Evolutionary conservation across 2,888 invertebrate species (phyloP), one percentile per base, ranked within the genome.

Genomic region (Acleris cristana): DNA sequence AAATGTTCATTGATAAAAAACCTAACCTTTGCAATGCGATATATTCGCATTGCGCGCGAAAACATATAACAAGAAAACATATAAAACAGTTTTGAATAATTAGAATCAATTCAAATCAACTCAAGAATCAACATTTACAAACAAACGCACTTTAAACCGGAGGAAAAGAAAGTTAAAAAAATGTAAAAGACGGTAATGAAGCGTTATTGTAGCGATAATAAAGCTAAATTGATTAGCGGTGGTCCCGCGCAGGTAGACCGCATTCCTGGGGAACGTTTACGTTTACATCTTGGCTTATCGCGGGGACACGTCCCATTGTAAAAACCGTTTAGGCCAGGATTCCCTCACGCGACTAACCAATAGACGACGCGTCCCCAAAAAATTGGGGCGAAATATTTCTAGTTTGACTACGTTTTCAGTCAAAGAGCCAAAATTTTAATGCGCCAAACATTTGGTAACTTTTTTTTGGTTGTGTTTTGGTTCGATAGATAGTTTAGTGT

Each of bases 171-270:
- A 87, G 88, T 87, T 81, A 86, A 69, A 77, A 85, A 85, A 85
- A 87, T 86, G 81, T 86, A 85, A 71, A 74, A 83, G 82, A 82
- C 78, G n/a, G 85, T 90, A 90, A 92, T 90, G 87, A 90, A 90
- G 87, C 87, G 87, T 89, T 89, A 88, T 90, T 86, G 87, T 86
- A 83, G 85, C 86, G 87, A 88, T 91, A 91, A 91, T 91, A 90
- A 90, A 88, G 89, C 84, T 91, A 92, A 92, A 90, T 92, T 92
- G 92, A 92, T 92, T 92, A 91, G 90, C 87, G 86, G 88, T 85
- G 88, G 87, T 85, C 89, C 84, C 83, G 84, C 84, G 87, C 91
- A 90, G 91, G 92, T 92, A 90, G 89, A 82, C 89, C 86, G 86
- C 92, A 92, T 90, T 92, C 91, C 90, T 76, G 40, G 48, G 65